These are phyloP conservation scores for Drosophila birchii DNA, from an alignment of 2,888 invertebrate species.

Conservation along the genomic window DNA sequence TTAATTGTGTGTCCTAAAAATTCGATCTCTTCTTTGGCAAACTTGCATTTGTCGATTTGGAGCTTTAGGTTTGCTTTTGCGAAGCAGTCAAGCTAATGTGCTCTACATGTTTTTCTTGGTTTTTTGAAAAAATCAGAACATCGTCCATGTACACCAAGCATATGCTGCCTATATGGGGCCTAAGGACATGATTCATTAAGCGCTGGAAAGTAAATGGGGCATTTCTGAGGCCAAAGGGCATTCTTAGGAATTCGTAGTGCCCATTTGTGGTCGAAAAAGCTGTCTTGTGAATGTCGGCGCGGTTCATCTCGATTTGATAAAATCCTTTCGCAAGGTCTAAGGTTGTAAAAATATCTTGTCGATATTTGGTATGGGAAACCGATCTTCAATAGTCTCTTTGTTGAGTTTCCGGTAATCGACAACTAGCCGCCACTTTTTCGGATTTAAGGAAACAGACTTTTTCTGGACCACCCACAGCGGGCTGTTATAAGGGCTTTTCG, in stretches of 20 bases:
- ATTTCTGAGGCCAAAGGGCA: not conserved
- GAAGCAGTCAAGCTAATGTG: not conserved
- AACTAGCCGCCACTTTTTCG: not conserved
- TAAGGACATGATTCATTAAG: too few relatives aligned
- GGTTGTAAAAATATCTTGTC: not conserved
- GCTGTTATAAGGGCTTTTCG: not conserved
- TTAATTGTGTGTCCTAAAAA: conserved; percentile 1
- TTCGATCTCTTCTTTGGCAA: conserved; percentile 1
- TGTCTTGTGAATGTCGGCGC: not conserved
- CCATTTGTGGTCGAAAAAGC: not conserved
- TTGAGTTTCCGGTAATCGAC: conserved; percentile 3
- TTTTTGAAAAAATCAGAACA: not conserved
- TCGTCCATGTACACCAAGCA: not conserved
- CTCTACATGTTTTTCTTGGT: not conserved
- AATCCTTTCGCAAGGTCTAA: conserved; percentile 2
- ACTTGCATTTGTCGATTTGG: conserved; percentile 6
- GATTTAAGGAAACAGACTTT: not conserved
- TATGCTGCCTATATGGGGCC: not conserved
- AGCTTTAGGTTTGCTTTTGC: not conserved
- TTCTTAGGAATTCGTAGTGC: not conserved
- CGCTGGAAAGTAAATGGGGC: too few relatives aligned
- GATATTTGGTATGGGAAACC: not conserved
- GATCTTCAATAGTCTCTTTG: not conserved
- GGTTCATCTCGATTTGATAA: not conserved
- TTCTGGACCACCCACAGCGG: not conserved